These are phyloP conservation scores for Acanthiza pusilla DNA, from an alignment of 2,797 vertebrate species.

Conservation along the genomic window DNA sequence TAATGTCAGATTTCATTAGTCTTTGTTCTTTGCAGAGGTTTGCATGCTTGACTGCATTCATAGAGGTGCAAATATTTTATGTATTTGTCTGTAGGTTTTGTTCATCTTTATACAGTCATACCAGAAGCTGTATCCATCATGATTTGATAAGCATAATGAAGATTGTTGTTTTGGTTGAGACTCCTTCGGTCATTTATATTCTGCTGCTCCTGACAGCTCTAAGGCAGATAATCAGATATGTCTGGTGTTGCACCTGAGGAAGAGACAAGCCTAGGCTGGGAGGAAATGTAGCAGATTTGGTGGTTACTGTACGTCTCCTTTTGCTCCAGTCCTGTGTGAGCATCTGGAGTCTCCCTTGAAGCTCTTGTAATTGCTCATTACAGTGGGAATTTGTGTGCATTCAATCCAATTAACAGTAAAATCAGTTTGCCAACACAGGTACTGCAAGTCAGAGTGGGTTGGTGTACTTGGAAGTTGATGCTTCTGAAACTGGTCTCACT, in stretches of 20 bases:
- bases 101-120: not conserved
- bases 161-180: not conserved
- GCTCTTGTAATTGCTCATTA: not conserved
- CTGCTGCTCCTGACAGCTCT: not conserved
- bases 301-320: not conserved
- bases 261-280: not conserved
- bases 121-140: not conserved
- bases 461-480: not conserved
- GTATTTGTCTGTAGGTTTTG: not conserved
- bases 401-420: not conserved
- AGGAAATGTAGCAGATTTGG: not conserved
- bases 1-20: slow-evolving; percentile 66
- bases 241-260: not conserved
- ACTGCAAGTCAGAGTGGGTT: not conserved
- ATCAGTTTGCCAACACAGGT: not conserved
- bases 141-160: not conserved
- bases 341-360: not conserved
- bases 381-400: not conserved
- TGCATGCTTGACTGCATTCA: not conserved
- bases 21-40: slow-evolving; percentile 50
- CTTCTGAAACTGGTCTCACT: not conserved
- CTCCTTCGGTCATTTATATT: not conserved
- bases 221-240: not conserved
- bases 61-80: not conserved
- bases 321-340: not conserved